Conservation (phyloP, 2,888 invertebrate species). For the Aleiodes leptofemur region DNA sequence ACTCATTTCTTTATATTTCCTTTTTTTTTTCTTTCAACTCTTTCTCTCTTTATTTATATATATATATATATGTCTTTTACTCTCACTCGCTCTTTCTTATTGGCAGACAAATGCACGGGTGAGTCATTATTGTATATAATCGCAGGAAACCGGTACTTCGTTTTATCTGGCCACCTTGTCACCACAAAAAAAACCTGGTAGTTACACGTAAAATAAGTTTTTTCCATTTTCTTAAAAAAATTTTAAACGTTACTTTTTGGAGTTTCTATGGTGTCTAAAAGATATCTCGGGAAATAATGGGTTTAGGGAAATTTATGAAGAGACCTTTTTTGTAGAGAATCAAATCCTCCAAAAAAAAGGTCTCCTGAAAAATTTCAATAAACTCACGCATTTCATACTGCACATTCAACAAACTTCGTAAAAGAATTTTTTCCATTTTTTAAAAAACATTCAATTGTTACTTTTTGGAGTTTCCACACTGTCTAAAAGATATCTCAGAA, state of each 20-base stretch:
- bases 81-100: background rate
- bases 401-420: too few species aligned
- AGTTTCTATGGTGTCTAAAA: too few species aligned
- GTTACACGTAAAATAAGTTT: conserved; percentile 37
- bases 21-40: conserved; percentile 18
- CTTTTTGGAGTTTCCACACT: too few species aligned
- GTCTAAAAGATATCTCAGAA: too few species aligned
- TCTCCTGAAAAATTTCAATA: too few species aligned
- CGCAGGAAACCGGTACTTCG: conserved; percentile 28
- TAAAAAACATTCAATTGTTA: too few species aligned
- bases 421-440: conserved; percentile 14
- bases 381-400: too few species aligned
- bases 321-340: too few species aligned
- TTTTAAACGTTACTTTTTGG: too few species aligned
- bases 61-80: background rate
- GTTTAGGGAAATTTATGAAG: too few species aligned
- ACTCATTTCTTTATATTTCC: conserved; percentile 10
- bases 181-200: conserved; percentile 43
- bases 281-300: too few species aligned
- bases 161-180: conserved; percentile 27
- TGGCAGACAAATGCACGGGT: conserved; percentile 10
- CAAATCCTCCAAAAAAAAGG: too few species aligned
- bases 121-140: conserved; percentile 49
- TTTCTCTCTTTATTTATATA: background rate
- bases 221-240: background rate